A percentile compares a stretch with the other conserved stretches of the same genome.
Evolutionary conservation across 1,140 invertebrate genomes (phyloP).

Genomic region (Macrobrachium nipponense): DNA sequence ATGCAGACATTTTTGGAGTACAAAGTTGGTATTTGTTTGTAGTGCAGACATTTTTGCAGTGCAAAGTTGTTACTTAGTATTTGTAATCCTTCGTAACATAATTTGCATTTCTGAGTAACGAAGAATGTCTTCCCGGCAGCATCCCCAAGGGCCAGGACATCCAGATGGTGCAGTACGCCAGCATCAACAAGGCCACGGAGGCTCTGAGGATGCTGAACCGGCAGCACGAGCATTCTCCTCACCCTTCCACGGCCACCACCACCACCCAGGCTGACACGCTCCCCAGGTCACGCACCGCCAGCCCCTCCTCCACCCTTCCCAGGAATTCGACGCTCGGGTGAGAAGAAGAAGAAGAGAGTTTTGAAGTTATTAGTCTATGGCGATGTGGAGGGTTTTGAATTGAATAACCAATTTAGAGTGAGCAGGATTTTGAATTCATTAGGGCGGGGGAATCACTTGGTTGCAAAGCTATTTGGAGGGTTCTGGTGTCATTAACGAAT

Average conservation of each 20-base stretch:
- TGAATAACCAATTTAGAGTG: background rate
- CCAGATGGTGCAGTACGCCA: constrained; percentile 67
- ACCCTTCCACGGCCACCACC: constrained; percentile 56
- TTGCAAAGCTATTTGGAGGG: too few species aligned
- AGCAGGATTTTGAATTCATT: too few species aligned
- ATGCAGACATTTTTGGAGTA: too few species aligned
- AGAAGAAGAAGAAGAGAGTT: background rate
- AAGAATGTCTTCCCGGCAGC: constrained; percentile 62
- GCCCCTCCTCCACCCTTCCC: constrained; percentile 63
- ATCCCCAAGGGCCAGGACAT: constrained; percentile 68
- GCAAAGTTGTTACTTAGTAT: too few species aligned
- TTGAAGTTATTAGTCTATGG: background rate
- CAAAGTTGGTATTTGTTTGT: too few species aligned
- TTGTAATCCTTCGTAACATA: too few species aligned
- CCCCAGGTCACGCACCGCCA: constrained; percentile 62
- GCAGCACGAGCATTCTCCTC: constrained; percentile 57
- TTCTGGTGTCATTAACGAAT: background rate
- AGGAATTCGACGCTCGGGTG: constrained; percentile 62
- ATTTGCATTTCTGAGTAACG: too few species aligned
- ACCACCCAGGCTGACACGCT: constrained; percentile 58
- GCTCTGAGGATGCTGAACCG: constrained; percentile 66
- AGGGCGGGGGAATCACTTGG: too few species aligned
- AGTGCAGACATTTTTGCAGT: too few species aligned
- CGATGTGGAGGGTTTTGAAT: background rate
- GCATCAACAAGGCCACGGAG: constrained; percentile 66